Percentiles rank a stretch among this genome's conserved stretches.
Evolutionary conservation across 2,797 vertebrate species (phyloP).

Genomic region (Epinephelus coioides): DNA sequence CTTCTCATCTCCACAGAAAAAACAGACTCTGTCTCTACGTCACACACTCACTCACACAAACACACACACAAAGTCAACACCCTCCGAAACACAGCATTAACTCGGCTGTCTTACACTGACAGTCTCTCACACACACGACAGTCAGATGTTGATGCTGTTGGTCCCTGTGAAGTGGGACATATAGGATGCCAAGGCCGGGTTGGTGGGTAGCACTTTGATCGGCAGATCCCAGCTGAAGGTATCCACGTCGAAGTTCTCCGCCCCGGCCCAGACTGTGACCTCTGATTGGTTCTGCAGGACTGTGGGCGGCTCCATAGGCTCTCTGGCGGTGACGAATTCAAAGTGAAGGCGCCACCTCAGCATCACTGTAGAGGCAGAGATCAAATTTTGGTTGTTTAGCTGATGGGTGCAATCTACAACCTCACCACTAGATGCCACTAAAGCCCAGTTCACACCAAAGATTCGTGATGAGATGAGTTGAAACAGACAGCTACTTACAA

Average conservation of each 20-base stretch:
- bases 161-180: constrained; percentile 93
- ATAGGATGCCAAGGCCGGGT: constrained; percentile 93
- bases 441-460: too few species aligned
- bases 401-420: not conserved
- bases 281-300: constrained; percentile 91
- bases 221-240: constrained; percentile 99
- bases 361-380: constrained; percentile 83
- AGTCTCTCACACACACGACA: constrained; percentile 1
- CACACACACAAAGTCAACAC: not conserved
- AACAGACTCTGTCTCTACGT: not conserved
- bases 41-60: constrained; percentile 13
- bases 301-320: constrained; percentile 87
- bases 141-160: constrained; percentile 95
- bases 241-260: constrained; percentile 94
- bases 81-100: too few species aligned
- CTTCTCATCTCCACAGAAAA: not conserved
- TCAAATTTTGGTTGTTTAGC: not conserved
- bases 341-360: constrained; percentile 97
- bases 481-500: too few species aligned
- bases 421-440: too few species aligned
- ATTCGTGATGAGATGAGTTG: too few species aligned
- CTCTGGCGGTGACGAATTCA: constrained; percentile 94
- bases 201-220: constrained; percentile 97
- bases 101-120: not conserved
- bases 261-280: constrained; percentile 91